phyloP scores from a whole-genome alignment of 2,797 vertebrate species.

The Sus cebifrons region DNA sequence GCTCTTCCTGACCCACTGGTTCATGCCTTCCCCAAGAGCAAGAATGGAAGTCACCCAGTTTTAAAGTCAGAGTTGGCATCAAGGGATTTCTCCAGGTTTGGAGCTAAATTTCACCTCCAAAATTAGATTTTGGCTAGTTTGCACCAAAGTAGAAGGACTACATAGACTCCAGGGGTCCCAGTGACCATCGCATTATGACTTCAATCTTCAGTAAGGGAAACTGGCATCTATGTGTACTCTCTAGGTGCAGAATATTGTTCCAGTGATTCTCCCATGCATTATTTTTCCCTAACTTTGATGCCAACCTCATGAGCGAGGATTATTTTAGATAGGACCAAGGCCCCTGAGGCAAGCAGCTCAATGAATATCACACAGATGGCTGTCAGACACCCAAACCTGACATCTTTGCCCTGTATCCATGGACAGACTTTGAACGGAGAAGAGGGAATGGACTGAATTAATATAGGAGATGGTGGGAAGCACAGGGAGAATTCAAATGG shows the following conservation, averaged over 20 bases:
- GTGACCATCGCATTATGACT: neutral
- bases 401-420: neutral
- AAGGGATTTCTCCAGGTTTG: neutral
- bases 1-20: neutral
- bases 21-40: neutral
- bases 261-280: neutral
- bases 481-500: neutral
- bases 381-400: neutral
- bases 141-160: neutral
- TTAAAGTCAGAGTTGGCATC: neutral
- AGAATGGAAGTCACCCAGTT: neutral
- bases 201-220: neutral
- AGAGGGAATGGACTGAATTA: neutral
- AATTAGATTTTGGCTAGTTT: constrained; percentile 49
- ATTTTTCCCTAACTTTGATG: constrained; percentile 38
- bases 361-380: neutral
- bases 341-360: neutral
- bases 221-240: neutral
- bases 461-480: neutral
- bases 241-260: neutral
- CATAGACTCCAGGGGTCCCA: neutral
- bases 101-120: constrained; percentile 4
- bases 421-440: neutral
- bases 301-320: neutral
- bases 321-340: constrained; percentile 25